phyloP scores from a whole-genome alignment of 2,797 vertebrate species.

The Amphiprion clarkii region DNA sequence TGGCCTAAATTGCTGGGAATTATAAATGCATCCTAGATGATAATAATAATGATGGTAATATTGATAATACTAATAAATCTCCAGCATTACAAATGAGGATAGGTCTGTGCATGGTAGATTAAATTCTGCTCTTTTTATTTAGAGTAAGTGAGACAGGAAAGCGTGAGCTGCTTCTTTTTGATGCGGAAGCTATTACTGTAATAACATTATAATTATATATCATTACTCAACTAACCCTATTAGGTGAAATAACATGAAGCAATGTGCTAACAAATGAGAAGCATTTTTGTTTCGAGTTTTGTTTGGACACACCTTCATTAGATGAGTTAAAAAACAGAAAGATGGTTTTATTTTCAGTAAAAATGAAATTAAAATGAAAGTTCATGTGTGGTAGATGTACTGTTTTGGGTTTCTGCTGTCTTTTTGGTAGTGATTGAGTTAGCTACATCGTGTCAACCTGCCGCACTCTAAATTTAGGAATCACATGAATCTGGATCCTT shows the following conservation, averaged over 20 bases:
- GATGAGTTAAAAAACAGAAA: too few species aligned
- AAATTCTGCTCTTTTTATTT: not conserved
- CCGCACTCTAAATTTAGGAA: slow-evolving; percentile 47
- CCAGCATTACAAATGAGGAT: not conserved
- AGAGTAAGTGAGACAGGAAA: too few species aligned
- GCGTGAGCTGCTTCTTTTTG: not conserved
- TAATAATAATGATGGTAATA: slow-evolving; percentile 6
- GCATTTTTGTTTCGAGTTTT: too few species aligned
- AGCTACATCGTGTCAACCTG: slow-evolving; percentile 41
- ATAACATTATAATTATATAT: slow-evolving; percentile 22
- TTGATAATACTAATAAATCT: slow-evolving; percentile 5
- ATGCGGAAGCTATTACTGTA: slow-evolving; percentile 1
- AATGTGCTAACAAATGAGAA: not conserved
- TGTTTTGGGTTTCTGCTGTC: slow-evolving; percentile 41
- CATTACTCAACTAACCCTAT: slow-evolving; percentile 3
- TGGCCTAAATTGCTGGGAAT: slow-evolving; percentile 6
- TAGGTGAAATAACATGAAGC: not conserved
- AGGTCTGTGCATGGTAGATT: not conserved
- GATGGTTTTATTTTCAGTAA: not conserved
- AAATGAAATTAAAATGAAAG: not conserved
- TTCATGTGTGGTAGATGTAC: not conserved
- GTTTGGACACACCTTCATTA: too few species aligned
- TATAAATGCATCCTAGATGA: not conserved
- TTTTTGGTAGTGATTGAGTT: slow-evolving; percentile 44
- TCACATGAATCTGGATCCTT: slow-evolving; percentile 41